Evolutionary conservation across 2,113 vertebrate genomes (phyloP), one percentile per base, ranked within the genome.

Genomic region (Pogonocichla stellata): DNA sequence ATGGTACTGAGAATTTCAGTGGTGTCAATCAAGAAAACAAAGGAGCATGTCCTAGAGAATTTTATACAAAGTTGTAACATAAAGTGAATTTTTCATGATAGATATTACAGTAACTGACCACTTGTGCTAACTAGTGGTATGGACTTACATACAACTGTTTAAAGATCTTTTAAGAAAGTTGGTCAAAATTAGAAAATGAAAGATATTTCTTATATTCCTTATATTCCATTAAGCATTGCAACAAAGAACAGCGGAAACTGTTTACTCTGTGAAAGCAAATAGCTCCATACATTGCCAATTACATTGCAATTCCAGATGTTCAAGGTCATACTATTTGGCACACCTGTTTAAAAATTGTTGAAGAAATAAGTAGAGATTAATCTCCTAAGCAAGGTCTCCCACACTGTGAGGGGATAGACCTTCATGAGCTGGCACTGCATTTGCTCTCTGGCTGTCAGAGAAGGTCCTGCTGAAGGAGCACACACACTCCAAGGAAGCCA

Each of bases 141-240:
- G 6, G 20, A 45, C 42, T 82, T 22, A 3, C 38, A 36, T 47
- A 71, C 23, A 95, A 70, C 33, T 80, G 24, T 54, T 81, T 36
- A 79, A 19, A 36, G 15, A 72, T 23, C n/a, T 79, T 95, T 70
- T 75, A 19, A 80, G 73, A 89, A 57, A 91, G 28, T 12, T 88
- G 69, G 40, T 80, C 42, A 94, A 87, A 95, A 93, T 64, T 80
- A 92, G 42, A 29, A 87, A 71, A 91, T 80, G 12, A 71, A 89
- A 91, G 81, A 57, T 70, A 58, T 77, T 94, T 42, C 29, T 90
- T 65, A 38, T 47, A 54, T 67, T 90, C 9, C 26, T 91, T 72
- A 43, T 58, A 42, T 73, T 93, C 15, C n/a, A 65, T 14, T 38
- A 33, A 80, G 13, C n/a, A 43, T 29, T 31, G 20, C 42, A 81